Conservation (phyloP, 2,888 invertebrate species). For the Cosmopolites sordidus region DNA sequence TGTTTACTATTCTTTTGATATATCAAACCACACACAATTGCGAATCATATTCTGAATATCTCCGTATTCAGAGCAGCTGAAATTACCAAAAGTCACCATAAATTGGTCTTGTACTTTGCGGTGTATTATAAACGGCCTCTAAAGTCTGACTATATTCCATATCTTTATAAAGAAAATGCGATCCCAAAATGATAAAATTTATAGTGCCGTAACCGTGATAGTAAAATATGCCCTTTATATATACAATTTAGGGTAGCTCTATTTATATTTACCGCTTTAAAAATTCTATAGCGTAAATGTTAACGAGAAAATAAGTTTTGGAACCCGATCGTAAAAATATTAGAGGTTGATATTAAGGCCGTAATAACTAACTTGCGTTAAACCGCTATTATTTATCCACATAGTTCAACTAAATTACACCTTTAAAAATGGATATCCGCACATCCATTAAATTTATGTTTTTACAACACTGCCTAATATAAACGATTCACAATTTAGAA, state of each 20-base stretch:
- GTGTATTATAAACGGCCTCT: conserved; percentile 15
- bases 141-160: conserved; percentile 10
- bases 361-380: too few species aligned
- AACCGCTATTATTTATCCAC: too few species aligned
- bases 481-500: too few species aligned
- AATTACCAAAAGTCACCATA: background rate
- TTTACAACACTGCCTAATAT: too few species aligned
- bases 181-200: conserved; percentile 16
- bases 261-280: conserved; percentile 14
- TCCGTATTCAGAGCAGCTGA: too few species aligned
- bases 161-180: conserved; percentile 15
- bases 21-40: too few species aligned
- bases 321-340: too few species aligned
- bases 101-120: background rate
- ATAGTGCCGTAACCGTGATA: conserved; percentile 11
- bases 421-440: too few species aligned
- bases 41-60: background rate
- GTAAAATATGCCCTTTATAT: conserved; percentile 15
- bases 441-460: too few species aligned
- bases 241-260: conserved; percentile 11
- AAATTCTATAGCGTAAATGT: background rate
- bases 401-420: too few species aligned
- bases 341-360: too few species aligned
- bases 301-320: background rate
- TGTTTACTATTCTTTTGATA: too few species aligned